phyloP scores from a whole-genome alignment of 1,140 invertebrate genomes.

The Batillaria attramentaria region DNA sequence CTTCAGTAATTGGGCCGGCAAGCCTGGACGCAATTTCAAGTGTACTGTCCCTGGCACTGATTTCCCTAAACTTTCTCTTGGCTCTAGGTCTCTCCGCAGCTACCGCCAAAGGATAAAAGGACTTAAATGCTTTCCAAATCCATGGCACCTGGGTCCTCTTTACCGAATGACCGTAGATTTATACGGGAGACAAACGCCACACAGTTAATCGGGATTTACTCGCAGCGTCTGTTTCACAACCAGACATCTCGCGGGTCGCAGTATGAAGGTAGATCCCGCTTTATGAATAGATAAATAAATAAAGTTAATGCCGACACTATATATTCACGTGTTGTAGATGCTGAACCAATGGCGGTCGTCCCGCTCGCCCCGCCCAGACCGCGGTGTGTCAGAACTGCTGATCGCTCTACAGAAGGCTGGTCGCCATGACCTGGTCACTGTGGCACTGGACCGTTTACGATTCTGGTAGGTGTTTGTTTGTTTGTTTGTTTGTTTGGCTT shows the following conservation, averaged over 20 bases:
- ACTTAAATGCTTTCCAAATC: too few relatives aligned
- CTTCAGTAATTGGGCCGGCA: too few relatives aligned
- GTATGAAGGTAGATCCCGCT: too few relatives aligned
- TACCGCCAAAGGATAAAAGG: too few relatives aligned
- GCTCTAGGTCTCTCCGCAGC: too few relatives aligned
- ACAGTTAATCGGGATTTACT: background rate
- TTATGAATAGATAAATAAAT: background rate
- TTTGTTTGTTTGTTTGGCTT: slow-evolving; percentile 11
- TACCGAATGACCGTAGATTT: too few relatives aligned
- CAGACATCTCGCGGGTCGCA: too few relatives aligned
- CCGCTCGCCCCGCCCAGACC: slow-evolving; percentile 17
- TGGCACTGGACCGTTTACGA: slow-evolving; percentile 6
- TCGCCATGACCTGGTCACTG: slow-evolving; percentile 22
- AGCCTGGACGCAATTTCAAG: too few relatives aligned
- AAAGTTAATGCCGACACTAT: background rate
- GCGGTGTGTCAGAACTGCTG: slow-evolving; percentile 37
- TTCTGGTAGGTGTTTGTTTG: slow-evolving; percentile 19
- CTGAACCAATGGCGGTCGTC: slow-evolving; percentile 22
- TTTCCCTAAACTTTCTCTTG: too few relatives aligned
- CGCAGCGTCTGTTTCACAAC: background rate
- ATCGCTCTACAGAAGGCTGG: slow-evolving; percentile 28
- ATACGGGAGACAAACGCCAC: too few relatives aligned
- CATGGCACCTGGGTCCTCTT: too few relatives aligned
- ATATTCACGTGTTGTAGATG: background rate
- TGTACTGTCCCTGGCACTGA: too few relatives aligned